Percentiles rank a stretch among this genome's conserved stretches.
Evolutionary conservation across 2,888 invertebrate species (phyloP).

Genomic region (Cosmia trapezina): DNA sequence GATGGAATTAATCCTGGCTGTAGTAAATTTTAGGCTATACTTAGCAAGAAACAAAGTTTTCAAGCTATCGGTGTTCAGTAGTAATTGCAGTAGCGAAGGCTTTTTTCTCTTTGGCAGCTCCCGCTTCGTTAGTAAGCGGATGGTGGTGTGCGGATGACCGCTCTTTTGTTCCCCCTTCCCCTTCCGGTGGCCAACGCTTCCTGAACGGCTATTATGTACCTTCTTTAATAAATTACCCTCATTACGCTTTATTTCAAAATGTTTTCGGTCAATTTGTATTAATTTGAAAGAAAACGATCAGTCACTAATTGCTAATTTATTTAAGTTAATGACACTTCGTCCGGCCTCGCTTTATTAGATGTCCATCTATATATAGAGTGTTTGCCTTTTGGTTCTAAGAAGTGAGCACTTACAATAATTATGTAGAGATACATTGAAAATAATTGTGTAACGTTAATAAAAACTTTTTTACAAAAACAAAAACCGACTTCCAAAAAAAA

Average conservation of each 20-base stretch:
- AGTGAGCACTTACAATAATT: neutral
- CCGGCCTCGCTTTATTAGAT: neutral
- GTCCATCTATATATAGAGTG: neutral
- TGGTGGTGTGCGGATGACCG: slow-evolving; percentile 66
- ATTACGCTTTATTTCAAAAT: slow-evolving; percentile 51
- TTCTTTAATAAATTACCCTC: slow-evolving; percentile 67
- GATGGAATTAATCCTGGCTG: slow-evolving; percentile 25
- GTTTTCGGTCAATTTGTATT: slow-evolving; percentile 47
- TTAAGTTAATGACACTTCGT: slow-evolving; percentile 36
- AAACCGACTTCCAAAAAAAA: no score
- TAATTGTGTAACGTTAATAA: neutral
- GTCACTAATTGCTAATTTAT: slow-evolving; percentile 58
- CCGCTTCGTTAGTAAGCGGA: slow-evolving; percentile 69
- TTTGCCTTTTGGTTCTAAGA: slow-evolving; percentile 1
- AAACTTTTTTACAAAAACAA: no score
- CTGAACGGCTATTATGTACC: slow-evolving; percentile 69
- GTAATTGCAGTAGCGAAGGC: slow-evolving; percentile 68
- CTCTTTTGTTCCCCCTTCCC: slow-evolving; percentile 70
- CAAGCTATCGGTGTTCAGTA: slow-evolving; percentile 49
- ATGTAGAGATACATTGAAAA: neutral
- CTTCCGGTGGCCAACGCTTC: slow-evolving; percentile 67
- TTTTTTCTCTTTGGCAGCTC: slow-evolving; percentile 65
- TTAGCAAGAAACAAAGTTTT: slow-evolving; percentile 46
- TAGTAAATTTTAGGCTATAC: slow-evolving; percentile 28
- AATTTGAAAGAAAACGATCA: slow-evolving; percentile 55